These are phyloP conservation scores for Brachionus sp. DNA, from an alignment of 1,140 invertebrate species.

Conservation along the genomic window DNA sequence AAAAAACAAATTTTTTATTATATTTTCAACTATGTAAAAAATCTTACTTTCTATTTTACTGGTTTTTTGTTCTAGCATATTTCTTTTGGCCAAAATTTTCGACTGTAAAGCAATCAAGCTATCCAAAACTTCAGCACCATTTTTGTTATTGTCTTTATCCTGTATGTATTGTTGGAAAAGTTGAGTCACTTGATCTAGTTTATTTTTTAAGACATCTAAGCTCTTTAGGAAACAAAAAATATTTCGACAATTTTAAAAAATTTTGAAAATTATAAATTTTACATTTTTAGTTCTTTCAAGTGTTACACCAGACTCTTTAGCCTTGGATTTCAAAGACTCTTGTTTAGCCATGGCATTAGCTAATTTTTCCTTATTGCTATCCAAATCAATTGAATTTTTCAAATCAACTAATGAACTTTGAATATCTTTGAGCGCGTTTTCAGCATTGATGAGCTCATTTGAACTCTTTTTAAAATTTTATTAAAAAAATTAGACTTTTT, in stretches of 20 bases:
- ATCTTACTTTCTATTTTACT: slow-evolving; percentile 25
- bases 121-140: slow-evolving; percentile 37
- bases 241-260: neutral
- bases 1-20: neutral
- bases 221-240: neutral
- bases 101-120: slow-evolving; percentile 13
- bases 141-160: slow-evolving; percentile 35
- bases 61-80: slow-evolving; percentile 27
- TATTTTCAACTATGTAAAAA: neutral
- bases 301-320: slow-evolving; percentile 36
- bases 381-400: slow-evolving; percentile 29
- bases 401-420: slow-evolving; percentile 24
- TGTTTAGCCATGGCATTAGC: slow-evolving; percentile 30
- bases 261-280: neutral
- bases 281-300: slow-evolving; percentile 36
- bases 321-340: slow-evolving; percentile 42
- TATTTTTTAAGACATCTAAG: slow-evolving; percentile 3
- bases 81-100: slow-evolving; percentile 17
- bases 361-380: slow-evolving; percentile 16
- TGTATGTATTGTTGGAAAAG: slow-evolving; percentile 28
- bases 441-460: neutral
- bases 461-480: neutral
- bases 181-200: slow-evolving; percentile 6
- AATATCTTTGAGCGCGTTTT: neutral
- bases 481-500: neutral